Base-by-base conservation (phyloP, 1,140 invertebrate genomes). In the Ditylenchus dipsaci region DNA sequence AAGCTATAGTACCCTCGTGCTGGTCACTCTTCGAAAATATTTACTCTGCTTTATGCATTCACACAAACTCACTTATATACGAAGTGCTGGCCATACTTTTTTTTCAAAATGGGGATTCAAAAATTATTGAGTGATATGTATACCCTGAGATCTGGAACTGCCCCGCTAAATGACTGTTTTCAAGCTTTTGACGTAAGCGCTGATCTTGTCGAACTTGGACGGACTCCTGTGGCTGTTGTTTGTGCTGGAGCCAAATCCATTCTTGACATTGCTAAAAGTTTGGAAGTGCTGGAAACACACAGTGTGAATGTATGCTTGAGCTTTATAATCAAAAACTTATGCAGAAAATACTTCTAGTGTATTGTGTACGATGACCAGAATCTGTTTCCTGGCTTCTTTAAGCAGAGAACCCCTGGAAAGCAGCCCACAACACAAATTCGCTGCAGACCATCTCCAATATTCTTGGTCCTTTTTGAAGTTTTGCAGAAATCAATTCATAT, bases 221-320 rank as follows among this genome's bases (percentile, higher is more conserved):
- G 89, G 60, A 94, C 89, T 68, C 89, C 90, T 8, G 88, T 96
- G 0, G 88, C 91, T 65, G 93, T 97, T 13, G 89, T 98, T 0
- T 96, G 91, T 71, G 91, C 93, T 77, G 95, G 95, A 17, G 88
- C 95, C 43, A 99, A 99, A 86, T 95, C 93, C 42, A 97, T 99
- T 77, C 86, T 98, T 30, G 95, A 98, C 83, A 93, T 98, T 78
- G 88, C 88, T 0, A 89, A 90, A 78, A 97, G 95, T 0, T 85
- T 99, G 30, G 95, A 99, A 84, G 95, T 90, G 82, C 85, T 99
- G 85, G 94, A 97, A 87, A 96, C 93, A 0, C 88, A 93, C 84
- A 93, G 94, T 9, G 92, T 97, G 0, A 90, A 90, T 78, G 92
- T 97, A 0, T 5, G 33, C 11, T 38, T 38, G 3, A 38, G 3